A percentile compares a stretch with the other conserved stretches of the same genome.
These are phyloP conservation scores for Hylaea fasciaria DNA, from an alignment of 2,888 invertebrate species.

Conservation along the genomic window DNA sequence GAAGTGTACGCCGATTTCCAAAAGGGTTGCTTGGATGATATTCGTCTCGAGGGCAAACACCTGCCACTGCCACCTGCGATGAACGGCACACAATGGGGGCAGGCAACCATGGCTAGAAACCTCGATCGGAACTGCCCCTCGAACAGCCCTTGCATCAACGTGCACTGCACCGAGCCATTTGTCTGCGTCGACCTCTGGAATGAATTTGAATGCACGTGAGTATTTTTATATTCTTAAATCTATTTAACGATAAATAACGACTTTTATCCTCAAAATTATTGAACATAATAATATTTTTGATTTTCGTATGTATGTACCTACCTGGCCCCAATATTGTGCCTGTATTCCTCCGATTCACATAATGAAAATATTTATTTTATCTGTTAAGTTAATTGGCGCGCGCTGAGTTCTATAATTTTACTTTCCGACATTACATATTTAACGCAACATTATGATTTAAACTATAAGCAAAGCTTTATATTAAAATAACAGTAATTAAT, in stretches of 20 bases:
- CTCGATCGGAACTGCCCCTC: conserved; percentile 96
- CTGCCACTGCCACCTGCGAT: conserved; percentile 97
- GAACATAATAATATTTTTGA: background rate
- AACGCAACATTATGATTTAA: conserved; percentile 11
- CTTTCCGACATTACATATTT: conserved; percentile 28
- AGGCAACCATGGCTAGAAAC: conserved; percentile 96
- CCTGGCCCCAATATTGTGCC: too few relatives aligned
- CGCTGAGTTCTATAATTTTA: conserved; percentile 63
- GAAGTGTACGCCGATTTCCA: conserved; percentile 98
- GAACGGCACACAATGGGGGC: conserved; percentile 98
- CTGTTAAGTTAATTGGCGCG: conserved; percentile 52
- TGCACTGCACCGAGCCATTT: conserved; percentile 96
- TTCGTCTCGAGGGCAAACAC: conserved; percentile 96
- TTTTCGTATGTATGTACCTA: background rate
- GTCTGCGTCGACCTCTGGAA: conserved; percentile 99
- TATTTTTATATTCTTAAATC: conserved; percentile 13
- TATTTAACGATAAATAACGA: too few relatives aligned
- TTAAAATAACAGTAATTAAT: conserved; percentile 27
- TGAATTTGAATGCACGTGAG: conserved; percentile 99
- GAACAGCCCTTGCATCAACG: conserved; percentile 97
- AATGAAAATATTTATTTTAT: conserved; percentile 34
- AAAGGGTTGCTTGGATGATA: conserved; percentile 91
- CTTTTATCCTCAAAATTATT: background rate
- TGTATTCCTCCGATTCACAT: background rate
- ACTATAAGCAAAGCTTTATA: conserved; percentile 27